phyloP scores from a whole-genome alignment of 2,113 vertebrate genomes.

The Myiozetetes cayanensis region DNA sequence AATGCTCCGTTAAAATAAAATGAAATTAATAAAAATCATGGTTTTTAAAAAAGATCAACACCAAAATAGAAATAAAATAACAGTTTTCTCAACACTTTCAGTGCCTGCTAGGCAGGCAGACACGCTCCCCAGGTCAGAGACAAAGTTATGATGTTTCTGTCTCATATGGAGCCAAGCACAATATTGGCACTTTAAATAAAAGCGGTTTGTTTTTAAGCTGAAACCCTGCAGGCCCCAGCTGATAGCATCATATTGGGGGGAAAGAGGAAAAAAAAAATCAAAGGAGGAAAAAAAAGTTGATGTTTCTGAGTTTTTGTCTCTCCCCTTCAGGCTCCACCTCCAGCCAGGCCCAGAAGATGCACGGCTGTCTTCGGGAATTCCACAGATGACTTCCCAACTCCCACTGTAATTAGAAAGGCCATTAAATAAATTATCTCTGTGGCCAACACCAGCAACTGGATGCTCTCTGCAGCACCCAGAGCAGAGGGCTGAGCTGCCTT shows the following conservation, averaged over 20 bases:
- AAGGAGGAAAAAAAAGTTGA: neutral
- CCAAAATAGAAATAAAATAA: slow-evolving; percentile 24
- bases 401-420: neutral
- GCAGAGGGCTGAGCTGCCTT: neutral
- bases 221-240: neutral
- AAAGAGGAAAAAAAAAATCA: neutral
- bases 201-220: neutral
- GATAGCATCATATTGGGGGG: neutral
- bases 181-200: slow-evolving; percentile 36
- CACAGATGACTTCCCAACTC: neutral
- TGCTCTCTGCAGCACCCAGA: neutral
- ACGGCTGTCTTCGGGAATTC: neutral
- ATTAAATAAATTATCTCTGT: neutral
- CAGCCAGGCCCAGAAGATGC: neutral
- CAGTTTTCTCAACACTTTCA: slow-evolving; percentile 43
- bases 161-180: slow-evolving; percentile 38
- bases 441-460: neutral
- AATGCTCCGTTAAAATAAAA: neutral
- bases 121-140: slow-evolving; percentile 40
- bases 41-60: neutral
- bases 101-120: slow-evolving; percentile 52
- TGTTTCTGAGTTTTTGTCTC: neutral
- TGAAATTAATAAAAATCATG: neutral
- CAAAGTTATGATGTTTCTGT: slow-evolving; percentile 32
- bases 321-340: neutral